phyloP scores from a whole-genome alignment of 1,140 invertebrate species.

The Solenopsis invicta region DNA sequence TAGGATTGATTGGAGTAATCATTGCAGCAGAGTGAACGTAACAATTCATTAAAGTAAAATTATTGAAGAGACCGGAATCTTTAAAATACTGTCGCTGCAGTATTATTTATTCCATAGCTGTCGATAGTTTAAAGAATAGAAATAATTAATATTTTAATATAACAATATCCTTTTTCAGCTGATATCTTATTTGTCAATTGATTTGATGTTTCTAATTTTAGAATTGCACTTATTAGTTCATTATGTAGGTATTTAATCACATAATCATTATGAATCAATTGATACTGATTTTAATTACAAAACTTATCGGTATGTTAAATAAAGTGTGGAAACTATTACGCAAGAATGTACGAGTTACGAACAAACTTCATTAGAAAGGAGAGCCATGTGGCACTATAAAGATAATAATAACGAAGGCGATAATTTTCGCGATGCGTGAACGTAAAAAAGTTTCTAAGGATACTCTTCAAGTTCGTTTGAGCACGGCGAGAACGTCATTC shows the following conservation, averaged over 20 bases:
- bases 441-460: not conserved
- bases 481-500: slow-evolving; percentile 37
- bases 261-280: not conserved
- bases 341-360: not conserved
- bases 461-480: slow-evolving; percentile 41
- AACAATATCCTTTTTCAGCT: not conserved
- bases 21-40: not conserved
- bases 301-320: not conserved
- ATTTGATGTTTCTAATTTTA: not conserved
- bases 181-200: not conserved
- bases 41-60: slow-evolving; percentile 4
- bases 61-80: slow-evolving; percentile 6
- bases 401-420: not conserved
- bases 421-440: not conserved
- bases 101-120: slow-evolving; percentile 1
- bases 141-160: not conserved
- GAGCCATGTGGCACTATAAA: not conserved
- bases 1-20: slow-evolving; percentile 23
- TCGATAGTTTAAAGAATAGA: not conserved
- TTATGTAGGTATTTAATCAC: not conserved
- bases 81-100: not conserved
- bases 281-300: not conserved
- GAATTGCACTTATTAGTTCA: not conserved
- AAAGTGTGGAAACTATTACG: not conserved
- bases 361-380: not conserved